Base-by-base conservation (phyloP, 1,140 invertebrate species). In the Atta cephalotes region DNA sequence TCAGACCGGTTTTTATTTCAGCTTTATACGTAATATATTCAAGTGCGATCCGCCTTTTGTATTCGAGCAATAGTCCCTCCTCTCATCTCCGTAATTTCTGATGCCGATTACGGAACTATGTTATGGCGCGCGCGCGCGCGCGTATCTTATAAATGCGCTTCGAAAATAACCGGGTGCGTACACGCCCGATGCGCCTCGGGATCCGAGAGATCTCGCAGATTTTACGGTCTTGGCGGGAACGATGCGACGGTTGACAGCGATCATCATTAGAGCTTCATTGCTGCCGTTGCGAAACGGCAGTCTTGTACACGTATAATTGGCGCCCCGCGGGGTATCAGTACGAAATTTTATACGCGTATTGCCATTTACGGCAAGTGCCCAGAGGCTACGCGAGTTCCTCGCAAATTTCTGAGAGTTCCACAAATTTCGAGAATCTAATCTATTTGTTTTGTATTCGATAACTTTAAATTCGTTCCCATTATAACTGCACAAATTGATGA, bases 201-300 rank as follows among this genome's bases (percentile, higher is more conserved):
- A 66, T 72, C 21, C 60, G 77, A 58, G 66, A 79, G 70, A 56
- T 65, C 51, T 18, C 68, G 63, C 49, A 14, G 18, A 86, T 31
- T 88, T 92, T 91, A 91, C 90, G 85, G 88, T 88, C 70, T 62
- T 78, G 70, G 28, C 56, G 39, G 1, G 18, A 49, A 71, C 70
- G 89, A 89, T 90, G 86, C 14, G 53, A 63, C 74, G 87, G 90
- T 92, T 91, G 93, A 93, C 93, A 92, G 88, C 90, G 87, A 81
- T 92, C 88, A 92, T 94, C 93, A 94, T 95, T 95, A 94, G 93
- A 93, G 93, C 93, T 92, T 93, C 93, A 94, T 94, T 92, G 91
- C 85, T 89, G 92, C 89, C 92, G 91, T 94, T 93, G 90, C 91
- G 89, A 92, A 91, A 93, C 78, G 86, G 85, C 63, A 87, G 49